Evolutionary conservation across 1,140 invertebrate species (phyloP), one percentile per base, ranked within the genome.

Genomic region (Papilio dardanus): DNA sequence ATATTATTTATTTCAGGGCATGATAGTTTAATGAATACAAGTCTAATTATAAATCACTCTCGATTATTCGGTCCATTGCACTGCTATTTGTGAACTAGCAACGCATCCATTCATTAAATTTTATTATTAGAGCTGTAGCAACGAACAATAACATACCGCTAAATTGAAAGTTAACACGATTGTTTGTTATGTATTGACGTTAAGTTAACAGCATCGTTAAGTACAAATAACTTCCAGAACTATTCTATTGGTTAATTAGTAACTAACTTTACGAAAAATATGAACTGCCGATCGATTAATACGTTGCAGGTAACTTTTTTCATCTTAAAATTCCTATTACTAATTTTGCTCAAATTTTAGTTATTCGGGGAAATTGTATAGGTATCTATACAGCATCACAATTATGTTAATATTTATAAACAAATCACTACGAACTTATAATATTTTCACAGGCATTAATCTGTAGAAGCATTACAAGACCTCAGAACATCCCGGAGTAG

Each of bases 401-500:
- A 54, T 54, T 8, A n/a, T 4, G 12, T 28, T 62, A 28, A 30
- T 3, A 21, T 8, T 58, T 24, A 58, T n/a, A 6, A 58, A 58
- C 2, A 21, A 58, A 24, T 58, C 50, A 58, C 40, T 66, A 50
- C 21, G 33, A 58, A 42, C n/a, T 42, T 46, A 31, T 5, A 28
- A 42, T 19, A n/a, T 67, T 16, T 74, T 42, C 74, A 54, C 35
- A 37, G 62, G 2, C 12, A 50, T 40, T 58, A 76, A 40, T 54
- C 54, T 12, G 67, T 65, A 65, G 50, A 68, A 75, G 66, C 58
- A 74, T 65, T 71, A 74, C 58, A 77, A 86, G 84, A 93, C 92
- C 87, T 93, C 87, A 94, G 84, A 93, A 94, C 83, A 94, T 85
- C 79, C 93, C 93, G 33, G 92, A 89, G 86, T 94, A 94, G 71